Conservation (phyloP, 2,888 invertebrate species). For the Diarsia rubi region DNA sequence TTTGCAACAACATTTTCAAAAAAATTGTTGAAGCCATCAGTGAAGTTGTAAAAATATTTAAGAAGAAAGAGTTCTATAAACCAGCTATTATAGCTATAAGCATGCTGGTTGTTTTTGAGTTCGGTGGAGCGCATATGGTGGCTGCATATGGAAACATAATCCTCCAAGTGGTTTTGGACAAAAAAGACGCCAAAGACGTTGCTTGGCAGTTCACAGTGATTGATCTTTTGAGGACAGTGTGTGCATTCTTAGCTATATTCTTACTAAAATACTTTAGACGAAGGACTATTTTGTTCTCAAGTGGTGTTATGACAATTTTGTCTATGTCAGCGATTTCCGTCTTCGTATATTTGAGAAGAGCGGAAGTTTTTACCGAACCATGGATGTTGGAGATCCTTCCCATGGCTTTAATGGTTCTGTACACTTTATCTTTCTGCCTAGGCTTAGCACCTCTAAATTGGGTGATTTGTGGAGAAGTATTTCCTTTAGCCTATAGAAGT, state of each 20-base stretch:
- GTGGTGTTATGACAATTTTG: slow-evolving; percentile 84
- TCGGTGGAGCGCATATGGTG: slow-evolving; percentile 88
- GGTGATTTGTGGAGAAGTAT: slow-evolving; percentile 89
- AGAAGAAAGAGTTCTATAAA: slow-evolving; percentile 87
- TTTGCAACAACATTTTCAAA: slow-evolving; percentile 75
- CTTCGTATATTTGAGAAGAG: slow-evolving; percentile 84
- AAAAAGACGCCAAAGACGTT: slow-evolving; percentile 80
- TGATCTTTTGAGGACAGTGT: slow-evolving; percentile 92
- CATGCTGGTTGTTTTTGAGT: slow-evolving; percentile 87
- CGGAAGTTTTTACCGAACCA: slow-evolving; percentile 75
- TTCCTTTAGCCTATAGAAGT: slow-evolving; percentile 87
- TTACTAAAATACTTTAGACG: slow-evolving; percentile 83
- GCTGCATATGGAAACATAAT: slow-evolving; percentile 88
- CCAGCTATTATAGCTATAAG: slow-evolving; percentile 87
- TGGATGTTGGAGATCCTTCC: slow-evolving; percentile 82
- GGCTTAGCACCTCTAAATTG: slow-evolving; percentile 87
- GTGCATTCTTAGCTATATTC: slow-evolving; percentile 91
- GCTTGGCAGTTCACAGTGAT: slow-evolving; percentile 92
- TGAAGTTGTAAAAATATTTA: slow-evolving; percentile 82
- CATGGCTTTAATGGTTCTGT: slow-evolving; percentile 84
- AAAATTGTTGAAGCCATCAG: slow-evolving; percentile 77
- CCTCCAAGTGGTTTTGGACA: slow-evolving; percentile 83
- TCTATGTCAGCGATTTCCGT: slow-evolving; percentile 82
- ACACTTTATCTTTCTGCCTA: slow-evolving; percentile 85
- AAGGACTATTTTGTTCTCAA: slow-evolving; percentile 84